Evolutionary conservation across 2,113 vertebrate species (phyloP), one percentile per base, ranked within the genome.

Genomic region (Zapus hudsonius): DNA sequence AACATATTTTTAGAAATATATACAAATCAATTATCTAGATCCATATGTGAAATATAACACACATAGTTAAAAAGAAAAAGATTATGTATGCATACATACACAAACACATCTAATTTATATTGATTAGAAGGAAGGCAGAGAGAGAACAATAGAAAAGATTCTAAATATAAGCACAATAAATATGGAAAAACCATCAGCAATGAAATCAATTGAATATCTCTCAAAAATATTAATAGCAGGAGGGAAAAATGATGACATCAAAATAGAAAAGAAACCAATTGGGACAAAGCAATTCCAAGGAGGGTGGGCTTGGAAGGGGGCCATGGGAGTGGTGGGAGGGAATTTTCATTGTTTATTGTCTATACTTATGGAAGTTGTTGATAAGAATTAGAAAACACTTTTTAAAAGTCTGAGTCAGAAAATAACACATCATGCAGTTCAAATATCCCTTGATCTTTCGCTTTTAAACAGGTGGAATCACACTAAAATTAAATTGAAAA

Each of bases 401-500:
- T 42, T 96, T 95, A 84, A 61, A 70, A 87, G 5, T 85, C 64
- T 75, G 31, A 95, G 29, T 90, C 75, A 76, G 52, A 92, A 16
- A 9, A n/a, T 16, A 80, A 80, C 92, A 94, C 61, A 76, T 82
- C 80, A 1, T 90, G 15, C 61, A 89, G 92, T 29, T 90, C 85
- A 74, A 96, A 96, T 96, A 80, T 94, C 90, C 29, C 11, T 89
- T 95, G 81, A 87, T 61, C 31, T 95, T 90, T 93, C 70, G 11
- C 13, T 92, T 96, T 96, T 61, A 40, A 57, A 85, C 73, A 96
- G 74, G 74, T 93, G 95, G 94, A 95, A 93, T 40, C n/a, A 92
- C 63, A 92, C 55, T 67, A 91, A 93, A 94, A 90, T 87, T 94
- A 93, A 93, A 86, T 63, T 92, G 83, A 92, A 95, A 95, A 92